Evolutionary conservation across 1,140 invertebrate species (phyloP), one percentile per base, ranked within the genome.

Genomic region (Periplaneta americana): DNA sequence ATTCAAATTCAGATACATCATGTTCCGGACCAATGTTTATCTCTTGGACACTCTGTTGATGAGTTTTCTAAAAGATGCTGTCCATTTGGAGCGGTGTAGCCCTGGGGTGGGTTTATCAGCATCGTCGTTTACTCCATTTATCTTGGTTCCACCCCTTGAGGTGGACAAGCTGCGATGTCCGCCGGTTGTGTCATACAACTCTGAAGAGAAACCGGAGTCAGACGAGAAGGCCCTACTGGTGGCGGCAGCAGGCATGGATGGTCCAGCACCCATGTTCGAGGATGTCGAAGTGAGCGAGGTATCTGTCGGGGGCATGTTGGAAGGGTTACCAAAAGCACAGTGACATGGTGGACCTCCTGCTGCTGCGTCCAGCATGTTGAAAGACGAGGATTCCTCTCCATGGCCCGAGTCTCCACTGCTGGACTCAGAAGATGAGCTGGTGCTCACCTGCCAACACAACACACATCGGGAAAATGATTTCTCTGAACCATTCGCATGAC

Each of bases 41-140:
- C 80, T 83, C 81, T 87, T 89, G 34, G 89, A 88, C 39, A 89
- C 90, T 18, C 89, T 87, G 34, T 88, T 87, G 8, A 91, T 88
- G 3, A 91, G 85, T 82, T 89, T 90, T 8, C 90, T 87, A 81
- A 91, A 91, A 0, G 90, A 91, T 0, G 90, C 88, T 4, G 90
- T 91, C 90, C 90, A 91, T 81, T 86, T 87, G 13, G 90, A 89
- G 2, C 89, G 39, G 77, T 80, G 82, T 39, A 74, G 83, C 82
- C 57, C 80, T 81, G 31, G 85, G 85, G 48, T 87, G 85, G 13
- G 82, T 78, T 37, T 87, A 86, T 79, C 84, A 85, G 77, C 84
- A 85, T 13, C 84, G 85, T 3, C 84, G 85, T 79, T 88, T 87
- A 82, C 86, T 87, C 81, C 87, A 86, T 78, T 85, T 33, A 87